Percentiles rank a stretch among this genome's conserved stretches.
These are phyloP conservation scores for Anthophora plumipes DNA, from an alignment of 2,888 invertebrate species.

Conservation along the genomic window DNA sequence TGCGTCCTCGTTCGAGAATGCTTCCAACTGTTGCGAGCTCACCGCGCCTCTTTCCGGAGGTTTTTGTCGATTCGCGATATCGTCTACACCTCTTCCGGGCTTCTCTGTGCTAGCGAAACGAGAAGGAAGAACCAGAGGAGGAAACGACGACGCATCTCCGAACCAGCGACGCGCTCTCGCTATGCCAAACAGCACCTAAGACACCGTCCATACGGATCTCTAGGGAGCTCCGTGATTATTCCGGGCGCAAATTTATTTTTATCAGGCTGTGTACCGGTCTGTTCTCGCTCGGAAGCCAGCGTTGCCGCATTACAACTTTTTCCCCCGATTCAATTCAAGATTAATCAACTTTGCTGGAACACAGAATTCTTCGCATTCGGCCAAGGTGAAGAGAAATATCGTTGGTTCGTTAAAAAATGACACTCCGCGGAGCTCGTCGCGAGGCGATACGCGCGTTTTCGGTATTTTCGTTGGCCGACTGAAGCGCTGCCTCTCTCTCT, in stretches of 20 bases:
- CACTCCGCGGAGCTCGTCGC: conserved; percentile 16
- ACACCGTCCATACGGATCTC: conserved; percentile 72
- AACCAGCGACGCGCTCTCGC: conserved; percentile 4
- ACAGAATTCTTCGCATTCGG: background rate
- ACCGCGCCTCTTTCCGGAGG: conserved; percentile 20
- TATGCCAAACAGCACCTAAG: conserved; percentile 49
- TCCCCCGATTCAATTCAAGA: conserved; percentile 57
- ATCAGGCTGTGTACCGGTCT: conserved; percentile 70
- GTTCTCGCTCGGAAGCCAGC: conserved; percentile 66
- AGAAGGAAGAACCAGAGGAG: background rate
- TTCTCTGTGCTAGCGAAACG: conserved; percentile 12
- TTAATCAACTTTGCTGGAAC: background rate
- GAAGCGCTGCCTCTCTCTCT: too few relatives aligned
- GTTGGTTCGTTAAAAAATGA: conserved; percentile 47
- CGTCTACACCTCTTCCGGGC: background rate
- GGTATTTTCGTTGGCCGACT: conserved; percentile 39
- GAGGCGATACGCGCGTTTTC: conserved; percentile 29
- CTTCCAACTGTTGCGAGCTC: too few relatives aligned
- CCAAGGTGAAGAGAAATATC: background rate
- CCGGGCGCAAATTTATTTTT: conserved; percentile 80
- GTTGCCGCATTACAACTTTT: conserved; percentile 73
- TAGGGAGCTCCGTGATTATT: conserved; percentile 79
- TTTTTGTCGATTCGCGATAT: conserved; percentile 26
- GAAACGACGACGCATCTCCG: too few relatives aligned
- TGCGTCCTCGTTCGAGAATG: too few relatives aligned